Percentiles rank a stretch among this genome's conserved stretches.
Evolutionary conservation across 2,797 vertebrate species (phyloP).

Genomic region (Protonibea diacanthus): DNA sequence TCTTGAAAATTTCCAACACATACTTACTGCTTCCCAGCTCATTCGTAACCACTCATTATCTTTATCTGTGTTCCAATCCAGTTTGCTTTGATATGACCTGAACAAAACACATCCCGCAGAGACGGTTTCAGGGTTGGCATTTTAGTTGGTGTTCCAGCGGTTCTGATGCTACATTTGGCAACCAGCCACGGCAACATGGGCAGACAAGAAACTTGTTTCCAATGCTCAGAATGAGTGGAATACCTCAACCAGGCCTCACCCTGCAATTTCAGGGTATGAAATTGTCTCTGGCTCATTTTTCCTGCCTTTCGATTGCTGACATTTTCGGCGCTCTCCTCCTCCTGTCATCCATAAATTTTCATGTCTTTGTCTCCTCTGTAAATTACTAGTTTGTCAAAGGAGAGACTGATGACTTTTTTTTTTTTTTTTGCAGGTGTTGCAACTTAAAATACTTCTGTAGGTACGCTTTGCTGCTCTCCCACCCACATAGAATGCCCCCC

Average conservation of each 20-base stretch:
- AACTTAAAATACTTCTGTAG: background rate
- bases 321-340: slow-evolving; percentile 41
- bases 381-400: slow-evolving; percentile 47
- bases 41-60: slow-evolving; percentile 55
- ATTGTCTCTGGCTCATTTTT: slow-evolving; percentile 62
- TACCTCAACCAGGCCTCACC: slow-evolving; percentile 68
- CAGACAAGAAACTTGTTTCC: slow-evolving; percentile 46
- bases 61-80: slow-evolving; percentile 52
- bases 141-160: slow-evolving; percentile 35
- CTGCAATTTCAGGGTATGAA: slow-evolving; percentile 73
- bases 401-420: background rate
- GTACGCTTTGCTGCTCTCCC: background rate
- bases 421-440: slow-evolving; percentile 18
- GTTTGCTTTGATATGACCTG: slow-evolving; percentile 54
- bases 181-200: slow-evolving; percentile 53
- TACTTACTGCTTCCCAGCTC: slow-evolving; percentile 51
- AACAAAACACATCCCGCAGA: slow-evolving; percentile 41
- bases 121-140: slow-evolving; percentile 30
- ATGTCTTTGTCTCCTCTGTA: slow-evolving; percentile 41
- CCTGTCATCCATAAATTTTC: slow-evolving; percentile 53
- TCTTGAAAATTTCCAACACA: slow-evolving; percentile 44
- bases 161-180: slow-evolving; percentile 65
- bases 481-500: background rate
- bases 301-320: slow-evolving; percentile 46
- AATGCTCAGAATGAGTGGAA: slow-evolving; percentile 61